Percentiles rank a stretch among this genome's conserved stretches.
These are phyloP conservation scores for Himalopsyche japonica DNA, from an alignment of 2,888 invertebrate species.

Conservation along the genomic window DNA sequence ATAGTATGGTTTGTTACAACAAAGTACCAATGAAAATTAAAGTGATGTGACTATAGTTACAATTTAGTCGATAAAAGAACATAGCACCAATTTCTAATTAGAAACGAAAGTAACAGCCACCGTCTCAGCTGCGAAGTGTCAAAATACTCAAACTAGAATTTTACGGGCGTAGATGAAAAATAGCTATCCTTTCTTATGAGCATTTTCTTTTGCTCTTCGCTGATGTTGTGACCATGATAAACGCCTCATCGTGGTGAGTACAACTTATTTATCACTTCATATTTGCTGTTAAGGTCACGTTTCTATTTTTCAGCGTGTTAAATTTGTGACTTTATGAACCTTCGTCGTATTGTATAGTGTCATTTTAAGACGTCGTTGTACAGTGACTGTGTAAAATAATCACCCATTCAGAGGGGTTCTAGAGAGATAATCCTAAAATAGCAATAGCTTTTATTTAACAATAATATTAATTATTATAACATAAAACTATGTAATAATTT, in stretches of 20 bases:
- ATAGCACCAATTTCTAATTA: neutral
- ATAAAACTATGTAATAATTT: no score
- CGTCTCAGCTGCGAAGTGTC: neutral
- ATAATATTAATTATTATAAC: no score
- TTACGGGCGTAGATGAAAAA: neutral
- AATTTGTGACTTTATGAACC: neutral
- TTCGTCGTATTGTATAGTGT: neutral
- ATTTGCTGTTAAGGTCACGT: neutral
- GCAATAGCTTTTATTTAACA: neutral
- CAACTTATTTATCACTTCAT: neutral
- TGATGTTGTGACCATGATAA: neutral
- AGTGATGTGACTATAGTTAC: no score
- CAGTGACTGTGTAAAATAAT: neutral
- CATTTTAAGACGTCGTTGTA: neutral
- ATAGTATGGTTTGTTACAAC: no score
- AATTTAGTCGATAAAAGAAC: no score
- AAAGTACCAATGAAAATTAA: no score
- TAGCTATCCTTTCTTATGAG: neutral
- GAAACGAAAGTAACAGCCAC: neutral
- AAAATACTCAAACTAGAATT: neutral
- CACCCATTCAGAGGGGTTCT: neutral
- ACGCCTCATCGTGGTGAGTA: neutral
- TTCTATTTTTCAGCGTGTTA: neutral
- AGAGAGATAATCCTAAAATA: neutral
- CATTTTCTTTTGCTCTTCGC: neutral